A percentile compares a stretch with the other conserved stretches of the same genome.
These are phyloP conservation scores for Neodiprion fabricii DNA, from an alignment of 1,140 invertebrate genomes.

Conservation along the genomic window DNA sequence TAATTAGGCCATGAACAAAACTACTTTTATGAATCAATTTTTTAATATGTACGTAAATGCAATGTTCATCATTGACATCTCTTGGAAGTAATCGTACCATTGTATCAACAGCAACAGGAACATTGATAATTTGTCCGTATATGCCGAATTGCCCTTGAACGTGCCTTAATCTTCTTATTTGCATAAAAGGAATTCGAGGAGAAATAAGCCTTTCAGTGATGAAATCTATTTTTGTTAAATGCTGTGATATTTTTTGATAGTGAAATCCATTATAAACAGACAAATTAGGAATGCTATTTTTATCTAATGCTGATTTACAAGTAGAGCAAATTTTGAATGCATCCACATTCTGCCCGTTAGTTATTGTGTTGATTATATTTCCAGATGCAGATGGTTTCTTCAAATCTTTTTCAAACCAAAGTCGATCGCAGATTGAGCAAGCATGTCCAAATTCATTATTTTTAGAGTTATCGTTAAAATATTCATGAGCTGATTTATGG, in stretches of 20 bases:
- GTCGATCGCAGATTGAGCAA: too few species aligned
- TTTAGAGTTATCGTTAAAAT: too few species aligned
- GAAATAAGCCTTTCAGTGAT: slow-evolving; percentile 39
- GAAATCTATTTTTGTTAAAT: slow-evolving; percentile 35
- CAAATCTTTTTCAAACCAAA: too few species aligned
- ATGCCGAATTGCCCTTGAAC: slow-evolving; percentile 44
- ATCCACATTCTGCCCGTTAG: too few species aligned
- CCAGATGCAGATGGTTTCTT: too few species aligned
- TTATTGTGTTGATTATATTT: too few species aligned
- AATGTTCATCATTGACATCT: slow-evolving; percentile 44
- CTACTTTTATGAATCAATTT: slow-evolving; percentile 39
- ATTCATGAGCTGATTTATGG: too few species aligned
- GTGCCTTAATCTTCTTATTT: slow-evolving; percentile 49
- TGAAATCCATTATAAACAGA: slow-evolving; percentile 14
- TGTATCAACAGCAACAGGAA: slow-evolving; percentile 45
- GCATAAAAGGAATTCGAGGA: slow-evolving; percentile 46
- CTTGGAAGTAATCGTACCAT: slow-evolving; percentile 51
- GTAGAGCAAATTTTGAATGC: too few species aligned
- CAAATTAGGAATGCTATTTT: slow-evolving; percentile 5
- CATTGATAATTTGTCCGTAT: slow-evolving; percentile 51
- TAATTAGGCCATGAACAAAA: slow-evolving; percentile 26
- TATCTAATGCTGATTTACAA: neutral
- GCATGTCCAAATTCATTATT: too few species aligned
- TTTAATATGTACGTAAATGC: slow-evolving; percentile 44
- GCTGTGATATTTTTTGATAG: neutral